Evolutionary conservation across 2,113 vertebrate genomes (phyloP).

Genomic region (Sinocyclocheilus grahami): DNA sequence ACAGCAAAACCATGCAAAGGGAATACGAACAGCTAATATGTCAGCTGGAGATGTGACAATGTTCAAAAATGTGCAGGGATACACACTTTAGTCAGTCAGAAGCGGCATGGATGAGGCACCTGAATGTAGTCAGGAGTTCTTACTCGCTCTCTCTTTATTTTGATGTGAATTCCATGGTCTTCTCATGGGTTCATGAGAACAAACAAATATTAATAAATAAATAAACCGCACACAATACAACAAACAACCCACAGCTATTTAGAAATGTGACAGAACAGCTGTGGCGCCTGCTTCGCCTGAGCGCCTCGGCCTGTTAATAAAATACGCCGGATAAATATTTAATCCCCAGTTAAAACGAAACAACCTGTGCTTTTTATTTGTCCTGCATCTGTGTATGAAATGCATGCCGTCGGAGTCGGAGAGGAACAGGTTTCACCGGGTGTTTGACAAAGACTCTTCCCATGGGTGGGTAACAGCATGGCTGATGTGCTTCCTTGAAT

Average conservation of each 20-base stretch:
- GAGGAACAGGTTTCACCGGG: constrained; percentile 12
- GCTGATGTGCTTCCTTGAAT: constrained; percentile 33
- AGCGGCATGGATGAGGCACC: constrained; percentile 39
- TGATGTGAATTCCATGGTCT: constrained; percentile 47
- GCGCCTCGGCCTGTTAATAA: constrained; percentile 52
- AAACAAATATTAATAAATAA: constrained; percentile 52
- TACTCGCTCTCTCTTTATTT: constrained; percentile 15
- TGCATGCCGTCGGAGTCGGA: constrained; percentile 3
- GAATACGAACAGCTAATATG: constrained; percentile 42
- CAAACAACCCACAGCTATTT: constrained; percentile 50
- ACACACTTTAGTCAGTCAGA: constrained; percentile 41
- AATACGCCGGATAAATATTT: constrained; percentile 62
- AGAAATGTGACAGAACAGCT: constrained; percentile 48
- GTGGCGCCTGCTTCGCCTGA: constrained; percentile 36
- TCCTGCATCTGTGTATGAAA: constrained; percentile 30
- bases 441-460: constrained; percentile 28
- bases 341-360: constrained; percentile 40
- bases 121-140: constrained; percentile 39
- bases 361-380: constrained; percentile 46
- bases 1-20: constrained; percentile 9
- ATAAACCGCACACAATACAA: constrained; percentile 41
- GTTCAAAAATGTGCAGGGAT: constrained; percentile 9
- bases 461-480: constrained; percentile 4
- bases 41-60: constrained; percentile 32
- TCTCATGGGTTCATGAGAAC: constrained; percentile 40